A percentile compares a stretch with the other conserved stretches of the same genome.
Conservation (phyloP, 2,113 vertebrate genomes). For the Hepsetus odoe region DNA sequence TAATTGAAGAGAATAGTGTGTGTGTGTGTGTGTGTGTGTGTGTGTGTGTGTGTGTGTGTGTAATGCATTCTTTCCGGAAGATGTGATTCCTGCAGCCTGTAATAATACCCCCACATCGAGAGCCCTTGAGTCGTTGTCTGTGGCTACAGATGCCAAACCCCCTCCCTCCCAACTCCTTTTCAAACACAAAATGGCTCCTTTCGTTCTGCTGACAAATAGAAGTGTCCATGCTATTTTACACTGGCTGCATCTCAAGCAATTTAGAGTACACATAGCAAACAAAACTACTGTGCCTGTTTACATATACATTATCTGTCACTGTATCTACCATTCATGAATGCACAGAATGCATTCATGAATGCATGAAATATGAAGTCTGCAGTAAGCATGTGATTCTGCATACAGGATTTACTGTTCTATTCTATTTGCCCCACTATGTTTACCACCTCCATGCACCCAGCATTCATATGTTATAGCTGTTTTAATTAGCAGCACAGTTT, state of each 20-base stretch:
- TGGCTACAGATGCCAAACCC: not conserved
- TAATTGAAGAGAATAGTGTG: slow-evolving; percentile 4
- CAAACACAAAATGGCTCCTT: not conserved
- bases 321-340: too few species aligned
- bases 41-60: not conserved
- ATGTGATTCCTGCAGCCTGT: slow-evolving; percentile 18
- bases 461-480: too few species aligned
- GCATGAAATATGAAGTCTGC: too few species aligned
- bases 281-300: too few species aligned
- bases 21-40: not conserved
- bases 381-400: too few species aligned
- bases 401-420: too few species aligned
- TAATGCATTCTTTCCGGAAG: slow-evolving; percentile 24
- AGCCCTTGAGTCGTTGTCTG: not conserved
- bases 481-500: too few species aligned
- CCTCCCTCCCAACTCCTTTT: not conserved
- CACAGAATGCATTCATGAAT: too few species aligned
- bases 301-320: too few species aligned
- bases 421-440: too few species aligned
- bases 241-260: not conserved
- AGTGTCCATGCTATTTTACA: not conserved
- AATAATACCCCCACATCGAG: not conserved
- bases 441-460: too few species aligned
- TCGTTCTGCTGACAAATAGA: not conserved
- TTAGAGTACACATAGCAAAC: too few species aligned